Conservation (phyloP, 1,140 invertebrate genomes). For the Piezodorus guildinii region DNA sequence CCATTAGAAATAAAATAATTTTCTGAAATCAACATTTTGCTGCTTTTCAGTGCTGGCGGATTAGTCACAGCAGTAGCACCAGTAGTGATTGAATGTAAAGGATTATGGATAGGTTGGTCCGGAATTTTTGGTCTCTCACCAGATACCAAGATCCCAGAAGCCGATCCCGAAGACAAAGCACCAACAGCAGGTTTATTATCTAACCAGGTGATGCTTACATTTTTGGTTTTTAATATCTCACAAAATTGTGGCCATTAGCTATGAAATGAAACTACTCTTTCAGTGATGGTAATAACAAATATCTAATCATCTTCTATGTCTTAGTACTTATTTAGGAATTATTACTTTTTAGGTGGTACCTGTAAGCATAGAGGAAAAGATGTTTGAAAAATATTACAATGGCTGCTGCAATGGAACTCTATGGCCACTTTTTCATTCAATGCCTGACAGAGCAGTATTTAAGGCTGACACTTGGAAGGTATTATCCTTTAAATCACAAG, state of each 20-base stretch:
- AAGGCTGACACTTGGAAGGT: constrained; percentile 65
- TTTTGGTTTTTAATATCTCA: no score
- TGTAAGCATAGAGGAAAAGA: constrained; percentile 57
- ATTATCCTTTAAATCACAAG: constrained; percentile 2
- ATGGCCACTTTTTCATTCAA: constrained; percentile 84
- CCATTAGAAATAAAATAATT: neutral
- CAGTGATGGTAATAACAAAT: no score
- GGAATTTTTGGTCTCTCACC: constrained; percentile 66
- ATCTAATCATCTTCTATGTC: no score
- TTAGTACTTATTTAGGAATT: no score
- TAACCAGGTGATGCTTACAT: constrained; percentile 48
- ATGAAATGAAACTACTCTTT: no score
- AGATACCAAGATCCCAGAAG: constrained; percentile 63
- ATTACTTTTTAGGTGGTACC: constrained; percentile 52
- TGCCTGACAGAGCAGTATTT: constrained; percentile 70
- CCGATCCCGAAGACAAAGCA: constrained; percentile 67
- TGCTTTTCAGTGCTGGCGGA: constrained; percentile 61
- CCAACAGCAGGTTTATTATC: constrained; percentile 74
- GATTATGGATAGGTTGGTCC: constrained; percentile 83
- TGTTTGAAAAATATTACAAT: constrained; percentile 81
- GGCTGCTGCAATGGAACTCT: constrained; percentile 85
- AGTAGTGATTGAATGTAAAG: constrained; percentile 70
- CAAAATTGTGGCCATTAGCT: no score
- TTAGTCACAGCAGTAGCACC: constrained; percentile 81
- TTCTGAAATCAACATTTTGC: neutral